Conservation (phyloP, 2,888 invertebrate genomes). For the Patella pellucida region DNA sequence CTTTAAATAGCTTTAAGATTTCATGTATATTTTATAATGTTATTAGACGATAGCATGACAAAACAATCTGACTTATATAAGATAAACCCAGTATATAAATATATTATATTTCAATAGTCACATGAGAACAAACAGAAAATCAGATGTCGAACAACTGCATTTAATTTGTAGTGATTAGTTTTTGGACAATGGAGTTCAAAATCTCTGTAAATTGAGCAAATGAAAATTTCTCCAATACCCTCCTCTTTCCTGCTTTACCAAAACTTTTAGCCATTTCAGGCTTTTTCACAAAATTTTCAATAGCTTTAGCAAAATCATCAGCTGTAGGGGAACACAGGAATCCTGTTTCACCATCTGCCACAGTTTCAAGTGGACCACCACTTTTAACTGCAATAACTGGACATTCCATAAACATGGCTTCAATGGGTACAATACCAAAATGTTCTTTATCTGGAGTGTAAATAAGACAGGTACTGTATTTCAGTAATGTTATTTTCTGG, state of each 20-base stretch:
- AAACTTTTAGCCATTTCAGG: conserved; percentile 77
- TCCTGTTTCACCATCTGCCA: conserved; percentile 74
- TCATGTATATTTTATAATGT: no score
- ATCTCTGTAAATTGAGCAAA: conserved; percentile 80
- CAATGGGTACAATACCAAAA: conserved; percentile 98
- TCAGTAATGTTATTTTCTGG: conserved; percentile 86
- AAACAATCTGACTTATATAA: no score
- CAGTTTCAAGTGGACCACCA: conserved; percentile 95
- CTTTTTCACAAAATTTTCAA: conserved; percentile 79
- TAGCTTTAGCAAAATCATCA: conserved; percentile 83
- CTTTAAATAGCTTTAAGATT: no score
- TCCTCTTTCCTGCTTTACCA: conserved; percentile 81
- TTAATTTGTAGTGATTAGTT: conserved; percentile 23
- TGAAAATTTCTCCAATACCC: conserved; percentile 86
- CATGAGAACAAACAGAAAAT: conserved; percentile 5
- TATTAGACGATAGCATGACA: no score
- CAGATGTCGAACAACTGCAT: background rate
- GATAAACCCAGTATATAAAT: no score
- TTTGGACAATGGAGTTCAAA: conserved; percentile 52
- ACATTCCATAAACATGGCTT: conserved; percentile 94
- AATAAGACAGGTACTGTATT: conserved; percentile 82
- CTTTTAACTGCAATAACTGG: conserved; percentile 96
- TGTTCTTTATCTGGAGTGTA: conserved; percentile 98
- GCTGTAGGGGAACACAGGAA: conserved; percentile 74
- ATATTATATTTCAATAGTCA: background rate